Evolutionary conservation across 2,888 invertebrate genomes (phyloP), one percentile per base, ranked within the genome.

Genomic region (Eulithis prunata): DNA sequence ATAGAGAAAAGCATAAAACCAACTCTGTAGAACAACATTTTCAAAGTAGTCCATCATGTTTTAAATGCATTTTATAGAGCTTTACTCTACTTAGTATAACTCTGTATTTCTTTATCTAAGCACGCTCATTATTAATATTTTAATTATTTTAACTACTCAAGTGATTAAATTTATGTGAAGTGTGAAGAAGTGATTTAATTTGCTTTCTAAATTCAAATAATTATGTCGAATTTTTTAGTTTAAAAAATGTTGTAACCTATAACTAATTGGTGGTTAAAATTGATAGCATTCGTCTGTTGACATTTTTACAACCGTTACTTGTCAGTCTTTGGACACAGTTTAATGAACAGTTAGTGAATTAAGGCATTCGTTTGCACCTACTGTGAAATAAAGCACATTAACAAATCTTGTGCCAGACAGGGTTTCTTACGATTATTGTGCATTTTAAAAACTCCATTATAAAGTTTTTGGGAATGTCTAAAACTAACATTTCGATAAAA

Each of bases 181-280:
- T 43, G 10, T 32, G n/a, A 62, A 62, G 32, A 5, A 62, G 43
- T 28, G 13, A 12, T 49, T 49, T 56, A 64, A 21, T 21, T 64
- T 57, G 58, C 54, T 21, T 47, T 55, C 57, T 66, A 64, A 66
- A 54, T 57, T 69, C 52, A 60, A 69, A 69, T 32, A 64, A 47
- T 21, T 21, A 52, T 60, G 61, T 57, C 66, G 64, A 57, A 57
- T 64, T 66, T 51, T 66, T 68, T 68, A 46, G 46, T 41, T 28
- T 56, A 36, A 57, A 62, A 68, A 69, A 63, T 14, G 55, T 52
- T 64, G 63, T 68, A 57, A 60, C 61, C 64, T 66, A 68, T 63
- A 54, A 70, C 71, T 73, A 69, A 73, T 71, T 70, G 70, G 65
- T 62, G 52, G 64, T 63, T 71, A 55, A 69, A 71, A 70, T 71